Conservation (phyloP, 1,140 invertebrate genomes). For the Phenacoccus solenopsis region DNA sequence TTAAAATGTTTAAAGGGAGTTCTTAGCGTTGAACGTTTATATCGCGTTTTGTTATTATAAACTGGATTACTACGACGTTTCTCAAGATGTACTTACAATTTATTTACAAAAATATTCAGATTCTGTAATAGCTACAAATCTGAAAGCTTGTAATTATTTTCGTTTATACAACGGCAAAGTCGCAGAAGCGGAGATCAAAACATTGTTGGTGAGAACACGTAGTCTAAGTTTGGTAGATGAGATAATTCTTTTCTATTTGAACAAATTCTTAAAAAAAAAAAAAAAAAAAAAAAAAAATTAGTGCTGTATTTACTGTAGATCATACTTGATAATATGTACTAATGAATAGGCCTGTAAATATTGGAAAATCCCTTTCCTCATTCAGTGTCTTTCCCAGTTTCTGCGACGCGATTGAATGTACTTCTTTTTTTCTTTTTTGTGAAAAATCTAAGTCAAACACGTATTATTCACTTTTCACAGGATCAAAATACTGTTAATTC, state of each 20-base stretch:
- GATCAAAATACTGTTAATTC: slow-evolving; percentile 56
- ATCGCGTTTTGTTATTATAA: slow-evolving; percentile 97
- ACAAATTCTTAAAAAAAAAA: not conserved
- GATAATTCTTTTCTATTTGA: not conserved
- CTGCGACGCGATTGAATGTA: too few relatives aligned
- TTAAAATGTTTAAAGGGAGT: slow-evolving; percentile 51
- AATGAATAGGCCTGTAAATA: not conserved
- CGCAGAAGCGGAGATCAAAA: slow-evolving; percentile 74
- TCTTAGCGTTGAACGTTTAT: slow-evolving; percentile 90
- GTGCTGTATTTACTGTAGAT: not conserved
- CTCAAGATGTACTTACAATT: slow-evolving; percentile 85
- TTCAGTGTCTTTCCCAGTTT: too few relatives aligned
- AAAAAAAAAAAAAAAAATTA: not conserved
- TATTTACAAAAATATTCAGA: slow-evolving; percentile 88
- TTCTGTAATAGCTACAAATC: slow-evolving; percentile 86
- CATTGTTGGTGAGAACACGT: slow-evolving; percentile 40
- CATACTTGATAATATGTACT: too few relatives aligned
- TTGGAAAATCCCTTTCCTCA: not conserved
- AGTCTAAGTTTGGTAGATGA: too few relatives aligned
- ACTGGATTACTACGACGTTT: slow-evolving; percentile 82
- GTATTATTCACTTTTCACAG: slow-evolving; percentile 30
- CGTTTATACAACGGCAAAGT: slow-evolving; percentile 87
- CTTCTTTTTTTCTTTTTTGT: not conserved
- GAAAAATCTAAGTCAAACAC: slow-evolving; percentile 2
- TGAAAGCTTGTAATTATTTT: slow-evolving; percentile 83